Base-by-base conservation (phyloP, 2,888 invertebrate species). In the Xestia xanthographa region DNA sequence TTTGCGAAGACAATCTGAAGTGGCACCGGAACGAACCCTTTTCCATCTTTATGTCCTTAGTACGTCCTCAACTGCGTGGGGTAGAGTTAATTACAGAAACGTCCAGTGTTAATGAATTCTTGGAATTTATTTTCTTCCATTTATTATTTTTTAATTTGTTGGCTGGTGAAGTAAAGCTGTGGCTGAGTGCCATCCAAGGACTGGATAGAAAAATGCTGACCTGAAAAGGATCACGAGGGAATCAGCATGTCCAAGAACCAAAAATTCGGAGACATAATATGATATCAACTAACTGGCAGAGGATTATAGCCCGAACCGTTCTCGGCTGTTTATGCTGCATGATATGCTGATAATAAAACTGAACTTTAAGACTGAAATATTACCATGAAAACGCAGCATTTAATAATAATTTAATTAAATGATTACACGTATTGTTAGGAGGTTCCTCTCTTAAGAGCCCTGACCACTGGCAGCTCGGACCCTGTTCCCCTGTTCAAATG, bases 61-160 rank as follows among this genome's bases (percentile, higher is more conserved):
- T n/a, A 45, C 43, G 72, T 12, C 26, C 41, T 67, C 41, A 71
- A 75, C 72, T 71, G 62, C 68, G 60, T 26, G 20, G 68, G 67
- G 45, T 70, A 53, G 73, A 66, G 66, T 73, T 84, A 83, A 83
- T 86, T 71, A 68, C 26, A 69, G 79, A 62, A 72, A 66, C 65
- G 72, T 50, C 62, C 70, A 75, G 29, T 67, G 62, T 29, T 75
- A 78, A 83, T 83, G 66, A 79, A 70, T 72, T 41, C 66, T 50
- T 56, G 20, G 53, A 69, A 85, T 76, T 76, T 85, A 82, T 82
- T 76, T 66, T 66, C 38, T 63, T 56, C 2, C 45, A 29, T 26
- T 34, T 34, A 34, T 34, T 34, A 34, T 34, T 34, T 34, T 34
- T 34, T 34, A 34, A 34, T 34, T 34, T 34, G 34, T 34, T 34